Percentiles rank a stretch among this genome's conserved stretches.
These are phyloP conservation scores for Mixornis gularis DNA, from an alignment of 2,113 vertebrate species.

Conservation along the genomic window DNA sequence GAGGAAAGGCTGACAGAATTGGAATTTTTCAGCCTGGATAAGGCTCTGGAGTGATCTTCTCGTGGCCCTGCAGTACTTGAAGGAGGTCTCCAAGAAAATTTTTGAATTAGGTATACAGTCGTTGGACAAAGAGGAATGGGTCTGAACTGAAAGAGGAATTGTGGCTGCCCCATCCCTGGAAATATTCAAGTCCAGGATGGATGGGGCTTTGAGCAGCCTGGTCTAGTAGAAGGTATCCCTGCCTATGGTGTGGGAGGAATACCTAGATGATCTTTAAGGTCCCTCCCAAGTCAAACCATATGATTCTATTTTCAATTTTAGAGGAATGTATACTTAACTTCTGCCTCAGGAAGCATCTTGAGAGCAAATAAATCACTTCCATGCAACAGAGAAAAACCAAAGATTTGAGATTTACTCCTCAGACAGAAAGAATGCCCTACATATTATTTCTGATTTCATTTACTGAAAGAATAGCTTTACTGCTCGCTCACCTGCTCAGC, in stretches of 20 bases:
- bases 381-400: not conserved
- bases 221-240: not conserved
- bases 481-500: constrained; percentile 86
- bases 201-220: not conserved
- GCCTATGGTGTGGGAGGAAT: not conserved
- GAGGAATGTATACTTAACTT: not conserved
- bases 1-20: not conserved
- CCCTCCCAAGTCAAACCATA: not conserved
- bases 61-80: not conserved
- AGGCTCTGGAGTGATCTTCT: not conserved
- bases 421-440: not conserved
- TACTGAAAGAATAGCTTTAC: not conserved
- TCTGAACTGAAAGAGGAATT: not conserved
- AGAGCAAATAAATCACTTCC: not conserved
- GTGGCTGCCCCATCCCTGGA: not conserved
- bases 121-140: not conserved
- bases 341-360: not conserved
- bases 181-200: not conserved
- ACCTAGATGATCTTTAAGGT: not conserved
- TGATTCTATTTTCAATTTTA: not conserved
- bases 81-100: not conserved
- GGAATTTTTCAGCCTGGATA: not conserved
- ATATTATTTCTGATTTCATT: not conserved
- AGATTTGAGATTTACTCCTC: not conserved
- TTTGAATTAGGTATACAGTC: not conserved